These are phyloP conservation scores for Oscheius sp. DNA, from an alignment of 2,888 invertebrate species.

Conservation along the genomic window DNA sequence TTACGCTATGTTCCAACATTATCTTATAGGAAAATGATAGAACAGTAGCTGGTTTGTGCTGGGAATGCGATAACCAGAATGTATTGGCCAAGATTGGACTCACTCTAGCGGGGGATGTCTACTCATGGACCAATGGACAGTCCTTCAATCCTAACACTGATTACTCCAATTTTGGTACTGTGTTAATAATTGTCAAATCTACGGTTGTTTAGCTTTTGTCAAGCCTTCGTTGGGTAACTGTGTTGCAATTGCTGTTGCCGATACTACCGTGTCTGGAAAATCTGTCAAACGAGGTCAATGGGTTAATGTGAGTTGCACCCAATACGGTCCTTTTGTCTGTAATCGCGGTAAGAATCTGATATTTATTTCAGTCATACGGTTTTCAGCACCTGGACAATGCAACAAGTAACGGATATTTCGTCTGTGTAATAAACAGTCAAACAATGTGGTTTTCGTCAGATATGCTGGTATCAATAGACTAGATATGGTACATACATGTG, in stretches of 20 bases:
- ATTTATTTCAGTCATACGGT: not conserved
- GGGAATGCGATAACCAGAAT: conserved; percentile 30
- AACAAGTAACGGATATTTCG: not conserved
- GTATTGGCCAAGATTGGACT: conserved; percentile 29
- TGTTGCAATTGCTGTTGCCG: conserved; percentile 29
- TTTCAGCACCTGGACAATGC: conserved; percentile 31
- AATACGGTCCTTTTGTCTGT: conserved; percentile 27
- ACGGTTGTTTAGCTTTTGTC: conserved; percentile 8
- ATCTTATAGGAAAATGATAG: conserved; percentile 23
- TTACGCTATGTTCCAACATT: not conserved
- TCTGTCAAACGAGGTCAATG: conserved; percentile 22
- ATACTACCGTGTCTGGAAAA: conserved; percentile 26
- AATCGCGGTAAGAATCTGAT: conserved; percentile 7
- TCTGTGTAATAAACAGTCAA: not conserved
- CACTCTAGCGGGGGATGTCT: conserved; percentile 1
- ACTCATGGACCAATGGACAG: conserved; percentile 35
- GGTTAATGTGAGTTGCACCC: conserved; percentile 26
- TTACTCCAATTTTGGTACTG: conserved; percentile 29
- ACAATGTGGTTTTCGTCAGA: not conserved
- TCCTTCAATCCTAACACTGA: conserved; percentile 33
- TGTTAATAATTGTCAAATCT: too few species aligned
- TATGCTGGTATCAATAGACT: not conserved
- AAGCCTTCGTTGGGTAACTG: conserved; percentile 26
- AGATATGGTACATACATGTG: conserved; percentile 22
- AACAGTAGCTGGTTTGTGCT: conserved; percentile 29